Evolutionary conservation across 1,140 invertebrate genomes (phyloP).

Genomic region (Planococcus citri): DNA sequence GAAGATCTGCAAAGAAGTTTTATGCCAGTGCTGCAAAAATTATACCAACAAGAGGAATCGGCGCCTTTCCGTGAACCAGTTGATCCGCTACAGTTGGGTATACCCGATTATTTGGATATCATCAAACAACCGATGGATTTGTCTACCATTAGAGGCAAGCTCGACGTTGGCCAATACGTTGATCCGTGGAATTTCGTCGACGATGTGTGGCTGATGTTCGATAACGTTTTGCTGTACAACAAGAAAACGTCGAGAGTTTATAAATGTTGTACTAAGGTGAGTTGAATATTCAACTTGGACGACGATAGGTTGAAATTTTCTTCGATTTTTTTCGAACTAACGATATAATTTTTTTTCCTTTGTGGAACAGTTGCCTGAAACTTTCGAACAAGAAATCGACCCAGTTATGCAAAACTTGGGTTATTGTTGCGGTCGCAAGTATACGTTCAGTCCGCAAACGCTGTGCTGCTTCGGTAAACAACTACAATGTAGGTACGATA

Average conservation of each 20-base stretch:
- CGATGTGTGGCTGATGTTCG: constrained; percentile 99
- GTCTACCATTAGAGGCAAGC: constrained; percentile 86
- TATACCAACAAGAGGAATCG: constrained; percentile 89
- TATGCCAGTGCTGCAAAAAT: constrained; percentile 88
- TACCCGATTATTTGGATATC: constrained; percentile 97
- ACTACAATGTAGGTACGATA: constrained; percentile 95
- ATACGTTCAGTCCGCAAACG: constrained; percentile 97
- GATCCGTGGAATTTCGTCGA: constrained; percentile 99
- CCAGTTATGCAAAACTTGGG: constrained; percentile 96
- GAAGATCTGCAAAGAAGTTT: constrained; percentile 85
- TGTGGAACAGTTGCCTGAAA: constrained; percentile 96
- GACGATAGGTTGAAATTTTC: no score
- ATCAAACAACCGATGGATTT: constrained; percentile 97
- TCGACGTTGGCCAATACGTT: constrained; percentile 86
- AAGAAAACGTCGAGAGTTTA: constrained; percentile 96
- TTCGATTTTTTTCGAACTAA: no score
- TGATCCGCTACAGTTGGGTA: constrained; percentile 73
- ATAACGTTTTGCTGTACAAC: constrained; percentile 99
- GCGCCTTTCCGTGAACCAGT: constrained; percentile 93
- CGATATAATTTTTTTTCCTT: constrained; percentile 30
- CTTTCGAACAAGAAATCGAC: constrained; percentile 96
- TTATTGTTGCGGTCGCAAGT: constrained; percentile 97
- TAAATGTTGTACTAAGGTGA: constrained; percentile 94
- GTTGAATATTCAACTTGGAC: constrained; percentile 23
- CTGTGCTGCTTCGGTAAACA: constrained; percentile 98